Conservation (phyloP, 2,888 invertebrate species). For the Synanthedon andrenaeformis region DNA sequence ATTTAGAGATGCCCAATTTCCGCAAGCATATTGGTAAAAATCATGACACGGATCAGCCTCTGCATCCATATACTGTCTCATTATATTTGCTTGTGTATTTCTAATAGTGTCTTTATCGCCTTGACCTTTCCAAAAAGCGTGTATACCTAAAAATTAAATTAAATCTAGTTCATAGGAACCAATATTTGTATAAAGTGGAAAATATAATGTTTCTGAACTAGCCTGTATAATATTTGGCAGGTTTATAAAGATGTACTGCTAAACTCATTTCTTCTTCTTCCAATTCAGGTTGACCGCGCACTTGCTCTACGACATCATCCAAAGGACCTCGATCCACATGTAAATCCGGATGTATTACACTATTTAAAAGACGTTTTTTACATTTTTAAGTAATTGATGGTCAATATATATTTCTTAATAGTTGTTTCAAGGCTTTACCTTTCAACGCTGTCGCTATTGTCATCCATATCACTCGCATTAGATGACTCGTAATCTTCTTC, state of each 20-base stretch:
- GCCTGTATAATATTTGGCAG: constrained; percentile 41
- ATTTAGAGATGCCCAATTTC: constrained; percentile 86
- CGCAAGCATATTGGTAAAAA: constrained; percentile 88
- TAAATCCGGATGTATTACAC: constrained; percentile 40
- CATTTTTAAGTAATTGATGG: not conserved
- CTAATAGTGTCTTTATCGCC: constrained; percentile 70
- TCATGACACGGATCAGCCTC: constrained; percentile 82
- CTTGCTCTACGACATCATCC: constrained; percentile 58
- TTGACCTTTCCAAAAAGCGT: constrained; percentile 72
- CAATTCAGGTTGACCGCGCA: constrained; percentile 56
- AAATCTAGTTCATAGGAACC: not conserved
- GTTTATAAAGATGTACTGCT: constrained; percentile 46
- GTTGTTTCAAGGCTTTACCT: constrained; percentile 19
- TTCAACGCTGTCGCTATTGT: constrained; percentile 30
- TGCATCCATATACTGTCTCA: constrained; percentile 82
- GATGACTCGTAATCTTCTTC: constrained; percentile 32
- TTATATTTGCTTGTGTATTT: constrained; percentile 74
- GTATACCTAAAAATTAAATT: constrained; percentile 32
- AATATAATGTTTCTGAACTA: not conserved
- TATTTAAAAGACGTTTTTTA: constrained; percentile 9
- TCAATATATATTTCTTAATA: not conserved
- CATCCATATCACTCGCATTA: constrained; percentile 27
- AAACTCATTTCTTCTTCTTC: constrained; percentile 60
- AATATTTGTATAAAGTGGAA: not conserved
- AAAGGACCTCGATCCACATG: constrained; percentile 55